A percentile compares a stretch with the other conserved stretches of the same genome.
Evolutionary conservation across 2,797 vertebrate genomes (phyloP).

Genomic region (Borostomias antarcticus): DNA sequence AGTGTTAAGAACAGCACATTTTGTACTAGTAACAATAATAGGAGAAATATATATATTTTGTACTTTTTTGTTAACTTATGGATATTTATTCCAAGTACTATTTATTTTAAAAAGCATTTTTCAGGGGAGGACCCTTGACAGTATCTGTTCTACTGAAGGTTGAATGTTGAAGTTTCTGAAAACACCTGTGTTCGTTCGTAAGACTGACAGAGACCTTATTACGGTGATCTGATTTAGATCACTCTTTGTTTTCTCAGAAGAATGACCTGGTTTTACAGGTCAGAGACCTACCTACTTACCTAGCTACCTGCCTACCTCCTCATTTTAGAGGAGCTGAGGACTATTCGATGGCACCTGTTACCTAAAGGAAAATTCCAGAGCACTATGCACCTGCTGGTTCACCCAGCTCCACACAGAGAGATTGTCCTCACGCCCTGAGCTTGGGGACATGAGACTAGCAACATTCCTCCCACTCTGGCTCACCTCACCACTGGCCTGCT

Average conservation of each 20-base stretch:
- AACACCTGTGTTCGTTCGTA: constrained; percentile 27
- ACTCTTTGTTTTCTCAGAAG: constrained; percentile 20
- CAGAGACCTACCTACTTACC: constrained; percentile 26
- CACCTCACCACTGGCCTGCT: not conserved
- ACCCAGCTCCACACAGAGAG: not conserved
- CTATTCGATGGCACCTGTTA: constrained; percentile 1
- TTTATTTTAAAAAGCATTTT: constrained; percentile 48
- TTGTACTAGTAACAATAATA: not conserved
- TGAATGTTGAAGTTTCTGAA: constrained; percentile 41
- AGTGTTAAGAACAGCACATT: not conserved
- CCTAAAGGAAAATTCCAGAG: constrained; percentile 5
- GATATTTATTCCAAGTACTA: constrained; percentile 30
- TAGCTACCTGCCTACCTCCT: constrained; percentile 32
- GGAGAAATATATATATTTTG: not conserved
- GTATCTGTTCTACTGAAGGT: constrained; percentile 23
- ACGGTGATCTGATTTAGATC: constrained; percentile 19
- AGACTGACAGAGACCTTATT: constrained; percentile 5
- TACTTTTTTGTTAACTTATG: constrained; percentile 45
- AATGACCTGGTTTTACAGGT: constrained; percentile 79
- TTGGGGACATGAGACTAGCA: not conserved
- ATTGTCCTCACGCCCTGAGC: not conserved
- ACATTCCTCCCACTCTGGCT: constrained; percentile 19
- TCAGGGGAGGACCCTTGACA: constrained; percentile 32
- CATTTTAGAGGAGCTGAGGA: constrained; percentile 44
- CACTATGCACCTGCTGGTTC: constrained; percentile 13